Conservation (phyloP, 2,113 vertebrate species). For the Pseudolaguvia tuberculata region DNA sequence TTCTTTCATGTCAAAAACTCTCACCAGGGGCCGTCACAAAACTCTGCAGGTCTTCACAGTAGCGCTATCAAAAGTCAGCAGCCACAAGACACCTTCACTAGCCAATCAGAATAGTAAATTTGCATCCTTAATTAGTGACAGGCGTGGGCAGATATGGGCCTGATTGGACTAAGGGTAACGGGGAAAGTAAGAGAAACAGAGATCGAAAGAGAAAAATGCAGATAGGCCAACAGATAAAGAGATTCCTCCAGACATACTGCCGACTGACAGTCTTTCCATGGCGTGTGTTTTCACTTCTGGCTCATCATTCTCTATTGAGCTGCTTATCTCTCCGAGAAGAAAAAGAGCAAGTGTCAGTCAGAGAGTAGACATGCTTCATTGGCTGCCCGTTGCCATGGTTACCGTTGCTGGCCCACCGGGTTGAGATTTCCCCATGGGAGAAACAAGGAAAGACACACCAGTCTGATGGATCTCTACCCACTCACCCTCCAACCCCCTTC, state of each 20-base stretch:
- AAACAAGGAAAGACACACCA: conserved; percentile 23
- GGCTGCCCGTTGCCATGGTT: conserved; percentile 46
- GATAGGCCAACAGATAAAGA: not conserved
- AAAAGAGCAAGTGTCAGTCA: conserved; percentile 50
- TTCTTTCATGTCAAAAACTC: conserved; percentile 19
- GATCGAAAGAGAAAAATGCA: not conserved
- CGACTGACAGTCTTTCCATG: not conserved
- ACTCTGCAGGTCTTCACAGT: conserved; percentile 37
- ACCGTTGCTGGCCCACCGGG: conserved; percentile 39
- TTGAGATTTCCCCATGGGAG: conserved; percentile 26
- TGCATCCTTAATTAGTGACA: conserved; percentile 35
- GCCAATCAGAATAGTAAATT: conserved; percentile 30
- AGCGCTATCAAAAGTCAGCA: conserved; percentile 33
- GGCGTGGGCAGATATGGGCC: conserved; percentile 22
- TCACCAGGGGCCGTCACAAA: conserved; percentile 29
- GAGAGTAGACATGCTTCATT: conserved; percentile 31
- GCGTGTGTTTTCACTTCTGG: conserved; percentile 7
- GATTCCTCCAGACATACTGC: conserved; percentile 5
- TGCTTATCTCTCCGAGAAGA: conserved; percentile 25
- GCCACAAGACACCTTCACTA: conserved; percentile 4
- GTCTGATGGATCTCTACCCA: conserved; percentile 7
- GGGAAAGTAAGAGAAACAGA: not conserved
- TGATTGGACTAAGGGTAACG: conserved; percentile 6
- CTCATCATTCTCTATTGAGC: conserved; percentile 22
- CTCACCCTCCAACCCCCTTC: not conserved